Base-by-base conservation (phyloP, 1,140 invertebrate genomes). In the Drosophila micromelanica region DNA sequence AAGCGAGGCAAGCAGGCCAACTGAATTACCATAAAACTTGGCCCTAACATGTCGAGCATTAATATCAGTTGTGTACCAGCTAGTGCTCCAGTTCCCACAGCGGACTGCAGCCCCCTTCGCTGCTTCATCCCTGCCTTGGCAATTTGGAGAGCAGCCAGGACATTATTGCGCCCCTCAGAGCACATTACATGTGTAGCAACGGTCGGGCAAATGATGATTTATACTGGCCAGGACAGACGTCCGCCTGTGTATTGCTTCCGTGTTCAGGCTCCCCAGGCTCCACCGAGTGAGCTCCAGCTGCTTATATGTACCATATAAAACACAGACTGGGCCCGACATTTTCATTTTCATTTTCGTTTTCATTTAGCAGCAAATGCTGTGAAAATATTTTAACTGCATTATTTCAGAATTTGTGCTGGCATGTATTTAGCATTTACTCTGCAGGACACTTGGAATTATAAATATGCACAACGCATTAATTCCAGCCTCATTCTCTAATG, bases 321-420 rank as follows among this genome's bases (percentile, higher is more conserved):
- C n/a, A 65, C 63, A 65, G 52, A 65, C 63, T 42, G 30, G 11
- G 43, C 57, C 62, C 62, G 5, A 35, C 43, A 68, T 68, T 42
- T 42, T 42, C 48, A 68, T 68, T 42, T 42, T 42, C 48, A 54
- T 54, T 37, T 6, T 27, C 27, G 27, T 9, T 35, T 48, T 35
- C 27, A 55, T 56, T 54, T 30, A 38, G 37, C 68, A 67, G 75
- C 40, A 59, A 63, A 80, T 76, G 78, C 61, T 76, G 76, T 80
- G 64, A 76, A 85, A 84, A 84, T 65, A 85, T 69, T 76, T 68
- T 37, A 81, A 74, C 62, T 84, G 80, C 80, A 84, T 76, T 84
- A 76, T 75, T 65, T 81, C 56, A 67, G 67, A 73, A 78, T 77
- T 78, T 77, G 20, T 30, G 8, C 20, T 20, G 48, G 73, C 71